phyloP scores from a whole-genome alignment of 2,113 vertebrate species.

The Pithys albifrons region DNA sequence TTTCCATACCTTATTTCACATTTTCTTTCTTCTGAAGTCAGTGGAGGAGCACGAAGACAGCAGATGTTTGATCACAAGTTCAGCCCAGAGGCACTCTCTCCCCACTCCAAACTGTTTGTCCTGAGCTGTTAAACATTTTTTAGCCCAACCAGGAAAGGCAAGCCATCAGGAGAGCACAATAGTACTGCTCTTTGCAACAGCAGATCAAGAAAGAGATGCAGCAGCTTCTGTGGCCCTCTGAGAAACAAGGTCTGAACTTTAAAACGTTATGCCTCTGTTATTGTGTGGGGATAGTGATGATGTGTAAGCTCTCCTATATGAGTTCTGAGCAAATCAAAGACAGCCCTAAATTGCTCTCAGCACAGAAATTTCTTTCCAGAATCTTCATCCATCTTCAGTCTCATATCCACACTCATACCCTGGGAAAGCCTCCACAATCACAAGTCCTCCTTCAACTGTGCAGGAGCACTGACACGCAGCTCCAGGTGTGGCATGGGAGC shows the following conservation, averaged over 20 bases:
- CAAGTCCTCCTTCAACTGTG: not conserved
- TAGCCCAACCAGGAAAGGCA: not conserved
- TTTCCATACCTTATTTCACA: not conserved
- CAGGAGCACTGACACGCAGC: not conserved
- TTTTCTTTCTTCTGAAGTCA: not conserved
- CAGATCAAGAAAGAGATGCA: not conserved
- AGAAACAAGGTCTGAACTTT: not conserved
- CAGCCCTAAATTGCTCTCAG: not conserved
- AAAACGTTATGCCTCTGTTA: not conserved
- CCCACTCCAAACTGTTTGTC: not conserved
- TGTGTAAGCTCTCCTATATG: not conserved
- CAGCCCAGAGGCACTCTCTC: not conserved
- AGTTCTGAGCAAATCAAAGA: not conserved
- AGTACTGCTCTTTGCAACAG: not conserved
- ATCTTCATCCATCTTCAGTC: not conserved
- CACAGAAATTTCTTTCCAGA: not conserved
- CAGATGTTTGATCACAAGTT: not conserved
- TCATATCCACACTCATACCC: not conserved
- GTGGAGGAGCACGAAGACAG: not conserved
- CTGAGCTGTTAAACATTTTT: not conserved
- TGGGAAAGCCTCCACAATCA: not conserved
- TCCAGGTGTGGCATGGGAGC: not conserved
- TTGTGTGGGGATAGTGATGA: fast-evolving
- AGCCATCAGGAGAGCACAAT: not conserved
- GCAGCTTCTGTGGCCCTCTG: not conserved